Conservation (phyloP, 2,888 invertebrate genomes). For the Dicycla oo region DNA sequence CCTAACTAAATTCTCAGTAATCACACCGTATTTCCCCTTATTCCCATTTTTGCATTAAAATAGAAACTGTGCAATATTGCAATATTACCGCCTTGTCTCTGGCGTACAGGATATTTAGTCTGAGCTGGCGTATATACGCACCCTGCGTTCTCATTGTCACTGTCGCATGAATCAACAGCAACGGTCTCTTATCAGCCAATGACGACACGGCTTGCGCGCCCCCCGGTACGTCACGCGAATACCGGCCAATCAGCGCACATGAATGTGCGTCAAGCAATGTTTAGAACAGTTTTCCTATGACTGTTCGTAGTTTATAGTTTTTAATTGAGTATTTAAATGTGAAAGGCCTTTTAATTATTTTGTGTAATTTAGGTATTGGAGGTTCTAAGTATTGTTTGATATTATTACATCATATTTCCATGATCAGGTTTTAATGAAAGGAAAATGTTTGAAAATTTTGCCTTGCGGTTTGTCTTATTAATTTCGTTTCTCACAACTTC, state of each 20-base stretch:
- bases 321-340: background rate
- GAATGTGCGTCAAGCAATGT: conserved; percentile 43
- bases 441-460: background rate
- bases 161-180: conserved; percentile 29
- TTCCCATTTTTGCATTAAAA: conserved; percentile 15
- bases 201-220: conserved; percentile 36
- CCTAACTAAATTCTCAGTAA: conserved; percentile 35
- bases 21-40: conserved; percentile 25
- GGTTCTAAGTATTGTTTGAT: background rate
- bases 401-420: too few relatives aligned
- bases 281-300: conserved; percentile 43
- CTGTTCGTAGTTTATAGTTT: conserved; percentile 8
- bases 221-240: conserved; percentile 31
- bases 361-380: background rate
- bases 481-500: background rate
- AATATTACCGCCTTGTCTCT: conserved; percentile 25
- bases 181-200: conserved; percentile 55
- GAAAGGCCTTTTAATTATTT: background rate
- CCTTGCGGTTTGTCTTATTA: background rate
- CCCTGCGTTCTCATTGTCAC: conserved; percentile 32
- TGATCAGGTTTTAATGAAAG: background rate
- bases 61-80: conserved; percentile 14
- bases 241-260: conserved; percentile 46
- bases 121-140: too few relatives aligned
- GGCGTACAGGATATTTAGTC: too few relatives aligned